Conservation (phyloP, 2,113 vertebrate species). For the Sander lucioperca region DNA sequence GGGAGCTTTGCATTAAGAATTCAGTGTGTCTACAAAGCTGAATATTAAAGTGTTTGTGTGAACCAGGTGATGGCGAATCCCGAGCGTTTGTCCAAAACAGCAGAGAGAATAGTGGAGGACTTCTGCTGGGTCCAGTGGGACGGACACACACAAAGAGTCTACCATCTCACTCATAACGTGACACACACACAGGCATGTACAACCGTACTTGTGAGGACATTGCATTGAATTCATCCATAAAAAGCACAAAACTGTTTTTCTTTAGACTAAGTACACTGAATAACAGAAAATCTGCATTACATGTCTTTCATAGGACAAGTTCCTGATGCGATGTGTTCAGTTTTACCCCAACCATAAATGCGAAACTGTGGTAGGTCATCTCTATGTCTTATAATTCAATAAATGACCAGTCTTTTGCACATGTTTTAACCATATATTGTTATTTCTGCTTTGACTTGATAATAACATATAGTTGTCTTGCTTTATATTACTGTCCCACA, state of each 20-base stretch:
- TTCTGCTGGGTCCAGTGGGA: constrained; percentile 96
- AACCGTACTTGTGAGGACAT: background rate
- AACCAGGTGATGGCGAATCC: constrained; percentile 89
- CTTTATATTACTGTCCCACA: constrained; percentile 53
- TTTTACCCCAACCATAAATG: constrained; percentile 88
- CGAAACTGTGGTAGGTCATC: constrained; percentile 88
- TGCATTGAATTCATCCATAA: background rate
- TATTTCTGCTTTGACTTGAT: background rate
- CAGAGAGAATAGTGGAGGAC: constrained; percentile 89
- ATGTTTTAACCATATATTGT: background rate
- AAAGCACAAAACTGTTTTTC: background rate
- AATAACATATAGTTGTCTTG: background rate
- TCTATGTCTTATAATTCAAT: background rate
- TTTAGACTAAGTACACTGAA: no score
- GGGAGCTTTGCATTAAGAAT: constrained; percentile 42
- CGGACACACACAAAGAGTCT: constrained; percentile 90
- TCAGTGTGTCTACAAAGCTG: constrained; percentile 34
- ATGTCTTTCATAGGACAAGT: constrained; percentile 83
- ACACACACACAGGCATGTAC: constrained; percentile 35
- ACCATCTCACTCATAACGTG: constrained; percentile 89
- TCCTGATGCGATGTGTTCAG: constrained; percentile 90
- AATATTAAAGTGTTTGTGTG: constrained; percentile 47
- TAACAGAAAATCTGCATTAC: background rate
- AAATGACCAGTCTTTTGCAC: background rate
- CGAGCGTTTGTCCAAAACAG: constrained; percentile 84